Evolutionary conservation across 2,888 invertebrate species (phyloP), one percentile per base, ranked within the genome.

Genomic region (Tenthredo notha): DNA sequence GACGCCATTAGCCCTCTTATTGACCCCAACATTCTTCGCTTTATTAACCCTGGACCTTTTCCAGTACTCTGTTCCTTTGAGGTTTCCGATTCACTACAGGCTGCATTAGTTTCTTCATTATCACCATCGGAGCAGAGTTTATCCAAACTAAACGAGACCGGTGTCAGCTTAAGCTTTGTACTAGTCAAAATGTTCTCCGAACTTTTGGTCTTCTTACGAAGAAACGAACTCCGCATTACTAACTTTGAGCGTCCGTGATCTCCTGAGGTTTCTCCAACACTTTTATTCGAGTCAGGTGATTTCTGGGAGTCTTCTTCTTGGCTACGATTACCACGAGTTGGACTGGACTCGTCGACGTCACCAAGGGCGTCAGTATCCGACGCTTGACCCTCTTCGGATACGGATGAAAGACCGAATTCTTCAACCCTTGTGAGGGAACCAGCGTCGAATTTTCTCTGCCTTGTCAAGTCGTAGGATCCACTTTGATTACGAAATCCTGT

Each of bases 1-100:
- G 92, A 92, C 86, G 92, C 92, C 89, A 93, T 92, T 88, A 93
- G 89, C 87, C 92, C 92, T 84, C 92, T 91, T 88, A 93, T 92
- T 87, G 92, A 92, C 87, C 92, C 92, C 72, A 93, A 90, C 92
- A 92, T 92, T 89, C 92, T 91, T 89, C 89, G 91, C 90, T 90
- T 92, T 88, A 92, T 92, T 86, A 90, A 89, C 77, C 91, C 91
- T 21, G 61, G 37, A 3, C 70, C 70, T 70, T 83, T 83, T 40
- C 47, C 72, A 54, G n/a, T 65, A 29, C 25, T 43, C 15, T 78
- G 84, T 25, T 84, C 75, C 74, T 84, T 75, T 33, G 72, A 40
- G 5, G 54, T 74, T 2, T 84, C 83, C 58, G 84, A 84, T 74
- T 75, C 84, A 21, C 74, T 84, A 7, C 54, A 54, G 47, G 74